Conservation (phyloP, 2,113 vertebrate genomes). For the Myrmecobius fasciatus region DNA sequence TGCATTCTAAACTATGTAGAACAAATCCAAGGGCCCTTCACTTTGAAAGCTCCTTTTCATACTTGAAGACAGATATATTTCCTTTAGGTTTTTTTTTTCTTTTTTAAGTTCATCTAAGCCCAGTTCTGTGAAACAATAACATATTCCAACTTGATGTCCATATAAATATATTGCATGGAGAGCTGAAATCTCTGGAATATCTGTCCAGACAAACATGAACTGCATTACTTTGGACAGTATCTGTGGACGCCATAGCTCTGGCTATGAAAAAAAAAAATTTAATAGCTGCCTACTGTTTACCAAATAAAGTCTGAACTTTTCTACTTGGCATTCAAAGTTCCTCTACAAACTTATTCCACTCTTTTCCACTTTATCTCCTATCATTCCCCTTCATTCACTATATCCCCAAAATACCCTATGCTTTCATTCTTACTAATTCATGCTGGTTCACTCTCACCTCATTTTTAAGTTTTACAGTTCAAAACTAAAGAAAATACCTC, state of each 20-base stretch:
- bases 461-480: not conserved
- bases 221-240: not conserved
- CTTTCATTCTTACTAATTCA: not conserved
- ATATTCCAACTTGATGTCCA: not conserved
- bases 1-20: not conserved
- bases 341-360: not conserved
- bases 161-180: not conserved
- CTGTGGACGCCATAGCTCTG: not conserved
- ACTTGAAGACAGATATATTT: not conserved
- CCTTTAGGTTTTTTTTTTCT: not conserved
- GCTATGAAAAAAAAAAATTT: not conserved
- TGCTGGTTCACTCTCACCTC: not conserved
- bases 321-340: not conserved
- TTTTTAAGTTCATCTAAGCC: conserved; percentile 17
- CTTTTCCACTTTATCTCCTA: not conserved
- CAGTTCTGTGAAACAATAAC: not conserved
- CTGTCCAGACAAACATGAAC: not conserved
- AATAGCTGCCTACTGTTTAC: not conserved
- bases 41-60: not conserved
- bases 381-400: not conserved
- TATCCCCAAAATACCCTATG: not conserved
- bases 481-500: conserved; percentile 38
- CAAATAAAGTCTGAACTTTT: not conserved
- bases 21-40: not conserved
- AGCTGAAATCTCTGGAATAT: not conserved